Base-by-base conservation (phyloP, 2,797 vertebrate genomes). In the Parotocinclus haroldoi region DNA sequence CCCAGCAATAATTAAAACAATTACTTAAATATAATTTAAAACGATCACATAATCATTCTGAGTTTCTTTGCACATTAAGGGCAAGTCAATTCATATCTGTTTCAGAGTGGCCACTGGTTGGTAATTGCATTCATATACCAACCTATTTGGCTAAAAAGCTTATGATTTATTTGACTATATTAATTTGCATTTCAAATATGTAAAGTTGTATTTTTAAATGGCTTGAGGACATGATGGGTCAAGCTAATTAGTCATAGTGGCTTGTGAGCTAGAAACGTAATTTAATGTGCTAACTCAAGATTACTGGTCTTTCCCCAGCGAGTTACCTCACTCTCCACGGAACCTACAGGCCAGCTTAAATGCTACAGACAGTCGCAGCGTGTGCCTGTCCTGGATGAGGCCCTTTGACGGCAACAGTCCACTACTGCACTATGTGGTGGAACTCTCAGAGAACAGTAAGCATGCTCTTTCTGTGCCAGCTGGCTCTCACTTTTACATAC, bases 381-480 rank as follows among this genome's bases (percentile, higher is more conserved):
- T 96, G 80, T 76, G 78, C 64, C 90, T 98, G 54, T 94, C 94
- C 80, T 98, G 96, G 96, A 91, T 98, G 2, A 91, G 93, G 0
- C 94, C 95, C 64, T 98, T 98, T 1, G 94, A 98, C 3, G 96
- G 96, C 44, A 98, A 98, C 89, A 98, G 95, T 69, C 95, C 94
- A 0, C 89, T 98, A 2, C 90, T 96, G 14, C 81, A 91, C 83
- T 98, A 97, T 76, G 86, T 94, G 53, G 90, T 98, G 40, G 96
- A 98, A 84, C 89, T 97, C 59, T 98, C 95, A 0, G 96, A 98
- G 80, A 98, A 98, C 91, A 98, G 96, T 98, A 85, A 80, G 94
- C 92, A 16, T 37, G n/a, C 18, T 57, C 1, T 16, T 16, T 49
- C 51, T 54, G 10, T 48, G 17, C 17, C 57, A 60, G 4, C 18